Base-by-base conservation (phyloP, 2,113 vertebrate genomes). In the Chaenocephalus aceratus region DNA sequence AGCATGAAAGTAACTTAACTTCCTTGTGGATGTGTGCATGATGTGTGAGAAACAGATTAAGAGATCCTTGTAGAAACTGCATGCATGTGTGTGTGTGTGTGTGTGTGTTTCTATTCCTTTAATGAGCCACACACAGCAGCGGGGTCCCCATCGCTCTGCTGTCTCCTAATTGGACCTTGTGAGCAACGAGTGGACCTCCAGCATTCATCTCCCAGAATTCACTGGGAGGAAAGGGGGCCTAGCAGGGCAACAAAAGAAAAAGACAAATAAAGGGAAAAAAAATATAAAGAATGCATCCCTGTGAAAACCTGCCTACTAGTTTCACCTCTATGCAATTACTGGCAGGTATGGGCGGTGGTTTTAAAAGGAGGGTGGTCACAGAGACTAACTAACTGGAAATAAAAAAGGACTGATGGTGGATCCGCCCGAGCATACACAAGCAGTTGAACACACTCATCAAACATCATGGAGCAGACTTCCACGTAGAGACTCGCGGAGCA, bases 81-180 rank as follows among this genome's bases (percentile, higher is more conserved):
- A 12, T 48, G 77, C 21, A 26, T 76, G 48, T 44, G 59, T 69
- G 63, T 81, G 75, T 76, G 48, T 44, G 59, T 69, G 63, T 81
- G 75, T 81, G 75, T 64, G 64, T 59, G n/a, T 54, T 60, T 5
- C 10, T 30, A 4, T 30, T 14, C 12, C 15, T 69, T 72, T 92
- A 91, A 92, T 90, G 87, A 91, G 86, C 73, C 58, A 5, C 82
- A 56, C 72, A 68, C 77, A 49, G 65, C 74, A 80, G 83, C 75
- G 68, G 74, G 77, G 75, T 75, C 78, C 34, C 87, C 89, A 89
- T 89, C 89, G 84, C 68, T 92, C 84, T 79, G 79, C 86, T 51
- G 78, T 85, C 80, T 92, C 60, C 71, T 93, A 93, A 93, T 93
- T 93, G 87, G 91, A 83, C 90, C 75, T 80, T 85, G 85, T 14